Evolutionary conservation across 2,888 invertebrate species (phyloP).

Genomic region (Pimpla rufipes): DNA sequence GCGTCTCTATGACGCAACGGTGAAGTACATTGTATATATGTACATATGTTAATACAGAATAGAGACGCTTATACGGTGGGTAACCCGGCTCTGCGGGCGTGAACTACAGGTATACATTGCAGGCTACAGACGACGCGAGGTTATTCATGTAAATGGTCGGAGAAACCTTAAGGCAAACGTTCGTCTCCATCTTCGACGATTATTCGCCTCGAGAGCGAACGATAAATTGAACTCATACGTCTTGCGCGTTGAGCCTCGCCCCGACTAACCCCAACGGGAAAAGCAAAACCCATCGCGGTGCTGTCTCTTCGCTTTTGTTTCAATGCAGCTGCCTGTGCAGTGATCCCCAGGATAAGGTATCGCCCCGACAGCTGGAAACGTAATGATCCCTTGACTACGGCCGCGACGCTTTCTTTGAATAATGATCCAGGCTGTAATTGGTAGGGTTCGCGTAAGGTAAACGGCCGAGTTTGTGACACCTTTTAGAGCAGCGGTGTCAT

Average conservation of each 20-base stretch:
- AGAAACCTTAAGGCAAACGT: slow-evolving; percentile 18
- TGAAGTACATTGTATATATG: neutral
- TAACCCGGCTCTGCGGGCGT: neutral
- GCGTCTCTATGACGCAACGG: neutral
- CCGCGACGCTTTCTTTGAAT: slow-evolving; percentile 23
- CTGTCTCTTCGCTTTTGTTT: slow-evolving; percentile 20
- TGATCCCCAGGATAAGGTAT: slow-evolving; percentile 51
- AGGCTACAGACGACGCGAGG: neutral
- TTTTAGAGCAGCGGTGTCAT: too few relatives aligned
- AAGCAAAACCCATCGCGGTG: slow-evolving; percentile 50
- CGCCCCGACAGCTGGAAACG: slow-evolving; percentile 53
- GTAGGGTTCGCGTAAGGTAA: neutral
- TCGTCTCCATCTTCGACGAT: slow-evolving; percentile 55
- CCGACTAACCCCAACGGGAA: slow-evolving; percentile 11
- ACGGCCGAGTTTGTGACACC: too few relatives aligned
- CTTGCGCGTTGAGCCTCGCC: slow-evolving; percentile 50
- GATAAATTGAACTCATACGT: slow-evolving; percentile 65
- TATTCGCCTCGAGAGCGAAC: slow-evolving; percentile 57
- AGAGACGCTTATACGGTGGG: neutral
- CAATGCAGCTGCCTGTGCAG: slow-evolving; percentile 30
- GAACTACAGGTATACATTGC: neutral
- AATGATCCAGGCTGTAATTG: slow-evolving; percentile 41
- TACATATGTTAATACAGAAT: slow-evolving; percentile 2
- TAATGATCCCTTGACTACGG: slow-evolving; percentile 2
- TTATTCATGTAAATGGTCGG: slow-evolving; percentile 33